Conservation (phyloP, 2,888 invertebrate genomes). For the Drosophila lacicola region DNA sequence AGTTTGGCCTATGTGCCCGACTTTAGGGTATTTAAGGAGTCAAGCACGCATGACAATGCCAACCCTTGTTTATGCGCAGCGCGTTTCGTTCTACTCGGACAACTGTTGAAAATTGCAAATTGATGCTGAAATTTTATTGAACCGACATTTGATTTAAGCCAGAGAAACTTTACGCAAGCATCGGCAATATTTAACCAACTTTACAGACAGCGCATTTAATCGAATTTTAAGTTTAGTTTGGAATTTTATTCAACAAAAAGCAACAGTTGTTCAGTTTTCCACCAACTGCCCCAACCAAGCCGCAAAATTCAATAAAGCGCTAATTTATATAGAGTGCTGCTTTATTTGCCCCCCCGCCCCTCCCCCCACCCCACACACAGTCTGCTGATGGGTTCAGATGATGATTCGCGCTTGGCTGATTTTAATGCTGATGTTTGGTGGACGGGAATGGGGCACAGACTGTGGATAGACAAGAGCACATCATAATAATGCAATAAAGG, state of each 20-base stretch:
- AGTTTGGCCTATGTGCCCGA: background rate
- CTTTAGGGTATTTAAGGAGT: conserved; percentile 35
- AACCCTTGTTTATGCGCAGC: conserved; percentile 35
- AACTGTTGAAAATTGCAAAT: conserved; percentile 66
- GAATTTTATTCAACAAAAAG: background rate
- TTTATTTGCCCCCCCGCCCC: background rate
- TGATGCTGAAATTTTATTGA: conserved; percentile 50
- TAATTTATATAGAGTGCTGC: conserved; percentile 25
- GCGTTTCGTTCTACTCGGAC: conserved; percentile 37
- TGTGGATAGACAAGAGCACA: conserved; percentile 27
- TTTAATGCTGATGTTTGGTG: conserved; percentile 28
- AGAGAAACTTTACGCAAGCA: conserved; percentile 14
- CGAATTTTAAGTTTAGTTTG: conserved; percentile 25
- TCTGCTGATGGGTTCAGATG: conserved; percentile 15
- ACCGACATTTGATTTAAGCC: conserved; percentile 42
- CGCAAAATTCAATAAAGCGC: conserved; percentile 19
- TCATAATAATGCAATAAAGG: conserved; percentile 56
- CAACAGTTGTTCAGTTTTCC: conserved; percentile 6
- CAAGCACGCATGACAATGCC: conserved; percentile 50
- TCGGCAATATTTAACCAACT: conserved; percentile 37
- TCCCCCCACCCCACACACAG: background rate
- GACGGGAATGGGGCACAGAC: background rate
- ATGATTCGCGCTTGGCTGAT: conserved; percentile 48
- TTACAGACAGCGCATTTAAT: conserved; percentile 24
- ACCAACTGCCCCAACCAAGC: background rate